phyloP scores from a whole-genome alignment of 2,797 vertebrate genomes.

The Galago senegalensis region DNA sequence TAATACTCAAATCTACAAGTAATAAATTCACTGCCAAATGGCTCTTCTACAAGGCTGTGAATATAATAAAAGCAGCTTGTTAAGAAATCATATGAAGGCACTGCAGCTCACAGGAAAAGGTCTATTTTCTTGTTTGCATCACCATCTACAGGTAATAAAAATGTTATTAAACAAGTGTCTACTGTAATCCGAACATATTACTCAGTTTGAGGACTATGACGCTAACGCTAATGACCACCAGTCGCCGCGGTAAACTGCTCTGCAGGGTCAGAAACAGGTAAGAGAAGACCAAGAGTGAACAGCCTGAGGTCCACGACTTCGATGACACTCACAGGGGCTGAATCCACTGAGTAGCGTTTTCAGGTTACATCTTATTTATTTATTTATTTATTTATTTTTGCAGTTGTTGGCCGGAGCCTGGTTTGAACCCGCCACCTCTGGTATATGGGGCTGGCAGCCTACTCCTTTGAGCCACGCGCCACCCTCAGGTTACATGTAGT shows the following conservation, averaged over 20 bases:
- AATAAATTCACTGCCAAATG: background rate
- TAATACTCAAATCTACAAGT: background rate
- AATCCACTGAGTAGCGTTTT: background rate
- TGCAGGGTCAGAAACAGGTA: background rate
- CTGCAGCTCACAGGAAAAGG: background rate
- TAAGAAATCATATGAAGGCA: background rate
- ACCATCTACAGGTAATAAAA: background rate
- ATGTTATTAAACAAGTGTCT: background rate
- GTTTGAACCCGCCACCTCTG: too few relatives aligned
- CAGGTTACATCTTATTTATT: background rate
- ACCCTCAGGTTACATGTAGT: too few relatives aligned
- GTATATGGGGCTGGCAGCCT: too few relatives aligned
- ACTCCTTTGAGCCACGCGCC: too few relatives aligned
- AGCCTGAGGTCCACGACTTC: background rate
- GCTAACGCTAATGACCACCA: background rate
- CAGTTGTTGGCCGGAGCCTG: too few relatives aligned
- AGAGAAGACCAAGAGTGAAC: background rate
- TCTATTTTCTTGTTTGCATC: background rate
- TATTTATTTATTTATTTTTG: too few relatives aligned
- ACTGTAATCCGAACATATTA: background rate
- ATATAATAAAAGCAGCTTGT: background rate
- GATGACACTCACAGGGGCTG: accelerated
- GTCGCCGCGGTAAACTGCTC: background rate
- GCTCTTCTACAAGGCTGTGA: background rate
- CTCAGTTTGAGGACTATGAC: background rate